phyloP scores from a whole-genome alignment of 2,888 invertebrate genomes.

The Rhagium mordax region DNA sequence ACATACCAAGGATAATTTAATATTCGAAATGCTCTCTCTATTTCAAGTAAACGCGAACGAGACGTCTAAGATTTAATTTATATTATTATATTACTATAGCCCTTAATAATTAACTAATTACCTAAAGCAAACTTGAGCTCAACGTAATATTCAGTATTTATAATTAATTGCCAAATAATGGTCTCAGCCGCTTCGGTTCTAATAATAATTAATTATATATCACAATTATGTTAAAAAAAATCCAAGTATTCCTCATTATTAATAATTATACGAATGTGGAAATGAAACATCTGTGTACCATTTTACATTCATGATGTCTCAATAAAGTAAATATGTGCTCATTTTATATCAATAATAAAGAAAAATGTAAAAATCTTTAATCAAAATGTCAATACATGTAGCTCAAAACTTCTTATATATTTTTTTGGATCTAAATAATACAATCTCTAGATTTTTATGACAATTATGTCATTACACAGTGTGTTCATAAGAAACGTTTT shows the following conservation, averaged over 20 bases:
- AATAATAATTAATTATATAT: neutral
- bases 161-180: neutral
- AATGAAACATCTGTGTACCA: conserved; percentile 38
- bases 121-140: too few relatives aligned
- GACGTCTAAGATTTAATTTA: too few relatives aligned
- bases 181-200: neutral
- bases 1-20: too few relatives aligned
- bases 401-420: conserved; percentile 67
- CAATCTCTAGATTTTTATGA: conserved; percentile 64
- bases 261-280: conserved; percentile 23
- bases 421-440: conserved; percentile 64
- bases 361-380: conserved; percentile 59
- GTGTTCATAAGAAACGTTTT: conserved; percentile 60
- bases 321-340: conserved; percentile 56
- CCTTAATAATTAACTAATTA: too few relatives aligned
- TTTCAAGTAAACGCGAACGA: too few relatives aligned
- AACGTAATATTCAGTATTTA: too few relatives aligned
- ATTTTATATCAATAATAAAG: conserved; percentile 65
- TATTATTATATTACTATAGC: too few relatives aligned
- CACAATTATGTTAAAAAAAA: conserved; percentile 14
- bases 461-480: conserved; percentile 58
- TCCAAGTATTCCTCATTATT: conserved; percentile 18
- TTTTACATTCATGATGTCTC: conserved; percentile 58
- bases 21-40: too few relatives aligned
- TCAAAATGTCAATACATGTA: conserved; percentile 70